Base-by-base conservation (phyloP, 2,797 vertebrate species). In the Nyctibius grandis region DNA sequence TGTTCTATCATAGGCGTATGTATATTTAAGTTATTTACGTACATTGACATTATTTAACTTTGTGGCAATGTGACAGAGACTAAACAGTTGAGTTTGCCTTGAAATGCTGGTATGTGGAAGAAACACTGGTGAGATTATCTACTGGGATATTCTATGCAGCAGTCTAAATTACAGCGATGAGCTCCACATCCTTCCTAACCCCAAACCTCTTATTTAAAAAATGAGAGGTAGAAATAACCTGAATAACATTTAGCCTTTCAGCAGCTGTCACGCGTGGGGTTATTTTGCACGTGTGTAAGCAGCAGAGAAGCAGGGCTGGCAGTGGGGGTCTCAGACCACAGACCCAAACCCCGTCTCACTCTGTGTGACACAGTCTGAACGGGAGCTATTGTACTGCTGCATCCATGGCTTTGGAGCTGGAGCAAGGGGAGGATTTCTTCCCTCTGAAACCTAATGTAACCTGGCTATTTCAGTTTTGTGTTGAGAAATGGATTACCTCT, bases 31-130 rank as follows among this genome's bases (percentile, higher is more conserved):
- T 63, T 81, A 59, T 75, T 88, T 42, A 59, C 40, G 34, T 40
- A 44, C 25, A 11, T 6, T 80, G 73, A 33, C 12, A 0, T 78
- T 40, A 64, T 88, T 93, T 78, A 74, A 57, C 54, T 81, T 57
- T 12, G 29, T 78, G 79, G 57, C 33, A 54, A 36, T 7, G 29
- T 54, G 57, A 8, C 78, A 93, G 74, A 97, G 96, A 97, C 96
- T 95, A 97, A 97, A 97, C 97, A 97, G 57, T 31, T 60, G 59
- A 11, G 34, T 40, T 96, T 95, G 91, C 96, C 95, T 97, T 97
- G 96, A 90, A 81, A 56, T 87, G 28, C 75, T 88, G 94, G 91
- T 85, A 94, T 1, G 61, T 59, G 86, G 54, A 81, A 88, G 68
- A 76, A 64, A 29, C 40, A 73, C 31, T 16, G 54, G 22, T 48